Evolutionary conservation across 2,113 vertebrate species (phyloP).

Genomic region (Menura novaehollandiae): DNA sequence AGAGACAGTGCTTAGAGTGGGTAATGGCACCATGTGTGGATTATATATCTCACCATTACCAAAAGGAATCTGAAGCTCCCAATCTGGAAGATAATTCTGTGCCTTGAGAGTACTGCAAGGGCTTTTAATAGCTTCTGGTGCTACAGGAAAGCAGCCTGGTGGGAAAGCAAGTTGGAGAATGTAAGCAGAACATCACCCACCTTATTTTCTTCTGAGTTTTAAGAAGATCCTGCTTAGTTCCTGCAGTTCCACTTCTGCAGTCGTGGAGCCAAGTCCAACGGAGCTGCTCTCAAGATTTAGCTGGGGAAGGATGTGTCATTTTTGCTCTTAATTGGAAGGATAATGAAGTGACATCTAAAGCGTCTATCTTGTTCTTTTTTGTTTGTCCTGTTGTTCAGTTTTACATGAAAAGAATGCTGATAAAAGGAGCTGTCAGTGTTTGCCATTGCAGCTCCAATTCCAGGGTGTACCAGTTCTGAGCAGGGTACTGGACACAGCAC

Average conservation of each 20-base stretch:
- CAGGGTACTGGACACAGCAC: neutral
- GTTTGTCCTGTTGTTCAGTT: neutral
- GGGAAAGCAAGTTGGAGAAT: neutral
- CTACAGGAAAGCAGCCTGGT: neutral
- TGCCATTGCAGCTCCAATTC: neutral
- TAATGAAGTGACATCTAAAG: neutral
- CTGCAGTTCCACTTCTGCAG: neutral
- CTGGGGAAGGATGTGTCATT: neutral
- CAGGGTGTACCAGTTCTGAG: neutral
- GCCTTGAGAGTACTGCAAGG: neutral
- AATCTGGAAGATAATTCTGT: constrained; percentile 41
- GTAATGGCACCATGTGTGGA: constrained; percentile 18
- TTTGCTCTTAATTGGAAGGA: neutral
- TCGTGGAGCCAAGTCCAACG: neutral
- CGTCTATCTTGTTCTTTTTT: neutral
- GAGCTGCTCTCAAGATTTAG: neutral
- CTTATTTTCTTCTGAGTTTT: constrained; percentile 16
- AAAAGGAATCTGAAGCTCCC: constrained; percentile 42
- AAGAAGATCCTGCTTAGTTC: neutral
- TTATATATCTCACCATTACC: constrained; percentile 7
- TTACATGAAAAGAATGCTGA: neutral
- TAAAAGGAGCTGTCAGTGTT: neutral
- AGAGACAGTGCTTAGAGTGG: neutral
- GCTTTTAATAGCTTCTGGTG: constrained; percentile 38
- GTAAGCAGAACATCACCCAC: constrained; percentile 36